Percentiles rank a stretch among this genome's conserved stretches.
phyloP scores from a whole-genome alignment of 2,113 vertebrate genomes.

The Proteles cristata region DNA sequence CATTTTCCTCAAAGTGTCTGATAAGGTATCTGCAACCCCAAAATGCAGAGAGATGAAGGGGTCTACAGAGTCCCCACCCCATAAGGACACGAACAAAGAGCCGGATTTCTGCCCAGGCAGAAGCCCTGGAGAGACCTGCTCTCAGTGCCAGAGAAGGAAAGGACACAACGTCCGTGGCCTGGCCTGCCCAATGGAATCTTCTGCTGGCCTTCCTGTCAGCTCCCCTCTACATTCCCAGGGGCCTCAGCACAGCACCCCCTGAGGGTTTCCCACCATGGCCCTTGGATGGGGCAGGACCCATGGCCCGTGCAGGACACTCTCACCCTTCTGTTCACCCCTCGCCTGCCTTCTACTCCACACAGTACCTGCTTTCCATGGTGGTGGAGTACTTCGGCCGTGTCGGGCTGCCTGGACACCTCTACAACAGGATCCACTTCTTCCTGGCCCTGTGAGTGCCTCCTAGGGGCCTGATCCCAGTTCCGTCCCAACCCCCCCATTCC shows the following conservation, averaged over 20 bases:
- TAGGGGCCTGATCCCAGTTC: neutral
- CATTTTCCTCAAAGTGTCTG: slow-evolving; percentile 67
- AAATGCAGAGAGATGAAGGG: no score
- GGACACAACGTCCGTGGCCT: rapidly evolving
- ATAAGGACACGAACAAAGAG: neutral
- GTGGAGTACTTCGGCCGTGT: slow-evolving; percentile 62
- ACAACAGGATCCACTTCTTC: slow-evolving; percentile 74
- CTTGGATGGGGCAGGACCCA: neutral
- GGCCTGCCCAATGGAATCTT: neutral
- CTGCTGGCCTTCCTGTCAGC: neutral
- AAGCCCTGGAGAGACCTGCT: neutral
- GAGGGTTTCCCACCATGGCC: neutral
- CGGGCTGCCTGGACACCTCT: slow-evolving; percentile 59
- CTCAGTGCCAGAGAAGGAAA: neutral
- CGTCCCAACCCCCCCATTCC: neutral
- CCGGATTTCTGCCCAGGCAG: no score
- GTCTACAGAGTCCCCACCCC: neutral
- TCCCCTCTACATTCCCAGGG: neutral
- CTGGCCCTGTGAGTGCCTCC: slow-evolving; percentile 61
- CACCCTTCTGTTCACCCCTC: neutral
- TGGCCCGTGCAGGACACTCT: no score
- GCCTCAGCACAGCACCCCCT: neutral
- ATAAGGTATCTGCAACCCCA: slow-evolving; percentile 60
- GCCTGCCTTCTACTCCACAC: neutral
- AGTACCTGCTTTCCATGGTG: slow-evolving; percentile 75